A percentile compares a stretch with the other conserved stretches of the same genome.
Evolutionary conservation across 2,888 invertebrate genomes (phyloP).

Genomic region (Erebia palarica): DNA sequence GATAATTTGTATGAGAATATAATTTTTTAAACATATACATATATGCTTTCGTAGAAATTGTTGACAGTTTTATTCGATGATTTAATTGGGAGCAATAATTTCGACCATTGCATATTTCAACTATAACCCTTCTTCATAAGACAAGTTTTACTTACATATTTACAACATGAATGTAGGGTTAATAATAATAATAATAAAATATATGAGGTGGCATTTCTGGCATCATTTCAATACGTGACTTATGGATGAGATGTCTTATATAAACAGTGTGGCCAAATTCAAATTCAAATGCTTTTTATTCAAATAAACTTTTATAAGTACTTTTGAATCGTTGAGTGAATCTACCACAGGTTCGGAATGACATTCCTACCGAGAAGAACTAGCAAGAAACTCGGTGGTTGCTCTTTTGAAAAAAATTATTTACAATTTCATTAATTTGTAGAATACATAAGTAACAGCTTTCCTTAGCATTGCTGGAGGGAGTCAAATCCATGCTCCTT

Average conservation of each 20-base stretch:
- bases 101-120: not conserved
- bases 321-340: too few relatives aligned
- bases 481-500: too few relatives aligned
- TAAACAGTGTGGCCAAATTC: too few relatives aligned
- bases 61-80: not conserved
- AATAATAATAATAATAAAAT: not conserved
- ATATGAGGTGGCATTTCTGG: not conserved
- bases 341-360: too few relatives aligned
- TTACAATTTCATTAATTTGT: too few relatives aligned
- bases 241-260: not conserved
- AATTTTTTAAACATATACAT: not conserved
- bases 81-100: not conserved
- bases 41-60: not conserved
- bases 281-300: too few relatives aligned
- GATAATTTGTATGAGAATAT: not conserved
- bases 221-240: not conserved
- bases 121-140: conserved; percentile 4
- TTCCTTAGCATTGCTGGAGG: too few relatives aligned
- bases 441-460: too few relatives aligned
- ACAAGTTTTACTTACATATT: not conserved
- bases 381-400: too few relatives aligned
- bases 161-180: not conserved
- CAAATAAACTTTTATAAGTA: too few relatives aligned
- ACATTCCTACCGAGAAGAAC: too few relatives aligned
- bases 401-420: too few relatives aligned